Evolutionary conservation across 1,140 invertebrate species (phyloP).

Genomic region (Drosophila serrata): DNA sequence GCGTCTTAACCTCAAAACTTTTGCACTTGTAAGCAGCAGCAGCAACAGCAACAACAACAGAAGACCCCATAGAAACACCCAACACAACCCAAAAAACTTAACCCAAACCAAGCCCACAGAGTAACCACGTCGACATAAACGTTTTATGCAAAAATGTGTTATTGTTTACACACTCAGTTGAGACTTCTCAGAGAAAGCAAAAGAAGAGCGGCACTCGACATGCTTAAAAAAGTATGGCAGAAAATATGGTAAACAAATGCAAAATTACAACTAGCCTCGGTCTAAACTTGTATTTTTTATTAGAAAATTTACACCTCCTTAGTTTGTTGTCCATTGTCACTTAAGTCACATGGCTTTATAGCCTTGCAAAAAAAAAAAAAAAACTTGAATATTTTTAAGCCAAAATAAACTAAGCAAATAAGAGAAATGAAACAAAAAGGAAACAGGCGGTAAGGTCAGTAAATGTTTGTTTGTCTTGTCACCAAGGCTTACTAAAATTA

Average conservation of each 20-base stretch:
- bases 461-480: constrained; percentile 24
- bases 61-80: not conserved
- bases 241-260: constrained; percentile 47
- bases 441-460: constrained; percentile 25
- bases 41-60: constrained; percentile 1
- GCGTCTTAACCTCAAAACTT: constrained; percentile 81
- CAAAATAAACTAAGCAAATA: constrained; percentile 6
- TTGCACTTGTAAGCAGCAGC: constrained; percentile 68
- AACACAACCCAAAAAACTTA: constrained; percentile 25
- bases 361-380: not conserved
- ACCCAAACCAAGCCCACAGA: constrained; percentile 23
- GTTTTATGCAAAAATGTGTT: constrained; percentile 76
- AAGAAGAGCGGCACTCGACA: constrained; percentile 48
- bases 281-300: constrained; percentile 56
- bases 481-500: constrained; percentile 18
- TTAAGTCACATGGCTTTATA: constrained; percentile 19
- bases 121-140: constrained; percentile 49
- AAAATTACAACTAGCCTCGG: constrained; percentile 62
- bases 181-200: constrained; percentile 7
- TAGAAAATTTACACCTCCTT: constrained; percentile 54
- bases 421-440: not conserved
- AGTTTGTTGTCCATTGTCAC: constrained; percentile 5
- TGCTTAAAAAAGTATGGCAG: constrained; percentile 54
- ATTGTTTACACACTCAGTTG: constrained; percentile 66
- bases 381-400: constrained; percentile 18